Evolutionary conservation across 2,113 vertebrate species (phyloP), one percentile per base, ranked within the genome.

Genomic region (Lota lota): DNA sequence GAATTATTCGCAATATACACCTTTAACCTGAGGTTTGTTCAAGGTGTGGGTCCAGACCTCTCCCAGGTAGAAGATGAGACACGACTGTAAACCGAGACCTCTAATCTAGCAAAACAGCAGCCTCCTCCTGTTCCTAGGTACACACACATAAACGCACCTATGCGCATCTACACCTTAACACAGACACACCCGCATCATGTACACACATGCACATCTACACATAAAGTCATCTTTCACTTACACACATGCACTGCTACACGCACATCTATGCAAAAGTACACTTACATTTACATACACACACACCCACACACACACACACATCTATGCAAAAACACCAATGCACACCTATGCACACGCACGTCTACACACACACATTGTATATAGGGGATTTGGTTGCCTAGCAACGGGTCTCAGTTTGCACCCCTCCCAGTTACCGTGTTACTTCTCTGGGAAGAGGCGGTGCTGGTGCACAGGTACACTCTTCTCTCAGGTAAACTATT

Each of bases 401-500:
- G 91, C 77, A 88, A 92, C 88, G n/a, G 72, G 70, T 77, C 24
- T 5, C 59, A 78, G 68, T 72, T 85, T 83, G 83, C 90, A 83
- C 83, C 88, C 87, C 82, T 82, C 77, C 72, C 69, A 47, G 76
- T 61, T 77, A 40, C 61, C 7, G 63, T 69, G 64, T 74, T 63
- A 72, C 69, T 80, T 72, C 72, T 70, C 36, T 72, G 79, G 82
- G 77, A 86, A 87, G 79, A 86, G 89, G 72, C 61, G 20, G 51
- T 2, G 40, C 70, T 73, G 79, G 78, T 77, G 63, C 78, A 78
- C 58, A 79, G 64, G 67, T n/a, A 21, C 58, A 75, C 73, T 58
- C 72, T 78, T 72, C 79, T 75, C 72, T 83, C 40, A 47, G 40
- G 6, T 47, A 47, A 14, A 47, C 10, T 47, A 8, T 33, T 33